These are phyloP conservation scores for Drepana falcataria DNA, from an alignment of 2,888 invertebrate genomes.

Conservation along the genomic window DNA sequence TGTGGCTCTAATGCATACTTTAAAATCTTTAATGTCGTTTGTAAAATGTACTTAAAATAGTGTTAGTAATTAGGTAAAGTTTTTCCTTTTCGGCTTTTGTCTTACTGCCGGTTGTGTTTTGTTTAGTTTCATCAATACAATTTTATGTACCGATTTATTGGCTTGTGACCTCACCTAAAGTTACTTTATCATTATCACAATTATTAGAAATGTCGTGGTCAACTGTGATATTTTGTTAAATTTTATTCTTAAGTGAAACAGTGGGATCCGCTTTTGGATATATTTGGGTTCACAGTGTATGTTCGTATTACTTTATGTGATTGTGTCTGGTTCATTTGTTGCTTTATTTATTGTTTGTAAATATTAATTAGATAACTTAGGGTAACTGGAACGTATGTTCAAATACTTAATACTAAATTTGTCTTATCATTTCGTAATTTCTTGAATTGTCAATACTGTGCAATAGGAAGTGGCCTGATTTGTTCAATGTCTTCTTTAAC, in stretches of 20 bases:
- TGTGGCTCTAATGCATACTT: constrained; percentile 60
- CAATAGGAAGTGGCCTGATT: constrained; percentile 69
- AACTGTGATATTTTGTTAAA: constrained; percentile 79
- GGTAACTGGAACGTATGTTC: constrained; percentile 54
- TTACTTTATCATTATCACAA: constrained; percentile 35
- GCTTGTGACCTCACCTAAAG: constrained; percentile 15
- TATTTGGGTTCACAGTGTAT: constrained; percentile 42
- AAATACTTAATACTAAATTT: constrained; percentile 37
- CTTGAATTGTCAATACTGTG: constrained; percentile 43
- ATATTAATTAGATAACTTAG: constrained; percentile 52
- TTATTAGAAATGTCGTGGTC: constrained; percentile 70
- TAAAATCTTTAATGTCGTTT: constrained; percentile 65
- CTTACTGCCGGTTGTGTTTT: constrained; percentile 21
- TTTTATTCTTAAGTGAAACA: constrained; percentile 68
- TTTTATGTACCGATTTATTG: constrained; percentile 15
- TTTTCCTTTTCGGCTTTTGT: constrained; percentile 34
- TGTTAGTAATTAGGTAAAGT: constrained; percentile 43
- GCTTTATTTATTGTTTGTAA: constrained; percentile 76
- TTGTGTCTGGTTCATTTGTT: constrained; percentile 61
- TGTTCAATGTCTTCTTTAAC: constrained; percentile 39
- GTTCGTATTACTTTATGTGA: constrained; percentile 41
- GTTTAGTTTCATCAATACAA: constrained; percentile 13
- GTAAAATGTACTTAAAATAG: constrained; percentile 73
- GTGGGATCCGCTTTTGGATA: constrained; percentile 45
- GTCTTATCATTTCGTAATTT: constrained; percentile 27